phyloP scores from a whole-genome alignment of 2,113 vertebrate genomes.

The Nothoprocta perdicaria region DNA sequence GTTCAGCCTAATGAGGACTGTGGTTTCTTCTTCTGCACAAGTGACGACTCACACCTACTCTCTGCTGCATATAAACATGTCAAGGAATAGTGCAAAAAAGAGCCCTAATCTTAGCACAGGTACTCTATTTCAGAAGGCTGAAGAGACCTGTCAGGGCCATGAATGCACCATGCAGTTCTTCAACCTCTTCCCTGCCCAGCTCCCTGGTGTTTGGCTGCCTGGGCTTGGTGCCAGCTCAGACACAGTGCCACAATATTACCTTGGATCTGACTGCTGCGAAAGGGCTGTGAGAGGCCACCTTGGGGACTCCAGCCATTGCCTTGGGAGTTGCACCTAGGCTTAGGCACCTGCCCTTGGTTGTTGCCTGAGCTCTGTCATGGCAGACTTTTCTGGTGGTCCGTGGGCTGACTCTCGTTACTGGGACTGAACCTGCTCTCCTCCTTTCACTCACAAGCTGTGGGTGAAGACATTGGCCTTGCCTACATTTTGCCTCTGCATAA shows the following conservation, averaged over 20 bases:
- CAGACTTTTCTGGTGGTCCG: too few relatives aligned
- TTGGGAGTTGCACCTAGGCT: background rate
- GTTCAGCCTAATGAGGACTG: background rate
- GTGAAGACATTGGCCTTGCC: too few relatives aligned
- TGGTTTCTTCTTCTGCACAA: background rate
- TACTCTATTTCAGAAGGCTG: background rate
- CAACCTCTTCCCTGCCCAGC: background rate
- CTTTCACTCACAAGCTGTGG: too few relatives aligned
- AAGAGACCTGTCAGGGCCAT: background rate
- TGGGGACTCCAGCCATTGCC: rapidly evolving
- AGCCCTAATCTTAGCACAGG: background rate
- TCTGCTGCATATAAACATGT: background rate
- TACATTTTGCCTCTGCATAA: too few relatives aligned
- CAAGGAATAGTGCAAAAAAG: background rate
- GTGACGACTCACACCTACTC: background rate
- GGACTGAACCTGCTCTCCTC: too few relatives aligned
- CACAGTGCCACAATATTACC: background rate
- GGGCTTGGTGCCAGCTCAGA: background rate
- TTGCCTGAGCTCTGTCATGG: background rate
- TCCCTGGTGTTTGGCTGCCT: background rate
- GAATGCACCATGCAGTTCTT: background rate
- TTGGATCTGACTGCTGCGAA: background rate
- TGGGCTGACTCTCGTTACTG: too few relatives aligned
- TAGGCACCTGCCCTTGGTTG: background rate
- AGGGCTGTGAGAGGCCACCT: background rate